A percentile compares a stretch with the other conserved stretches of the same genome.
These are phyloP conservation scores for Sebastes reedi DNA, from an alignment of 2,797 vertebrate species.

Conservation along the genomic window DNA sequence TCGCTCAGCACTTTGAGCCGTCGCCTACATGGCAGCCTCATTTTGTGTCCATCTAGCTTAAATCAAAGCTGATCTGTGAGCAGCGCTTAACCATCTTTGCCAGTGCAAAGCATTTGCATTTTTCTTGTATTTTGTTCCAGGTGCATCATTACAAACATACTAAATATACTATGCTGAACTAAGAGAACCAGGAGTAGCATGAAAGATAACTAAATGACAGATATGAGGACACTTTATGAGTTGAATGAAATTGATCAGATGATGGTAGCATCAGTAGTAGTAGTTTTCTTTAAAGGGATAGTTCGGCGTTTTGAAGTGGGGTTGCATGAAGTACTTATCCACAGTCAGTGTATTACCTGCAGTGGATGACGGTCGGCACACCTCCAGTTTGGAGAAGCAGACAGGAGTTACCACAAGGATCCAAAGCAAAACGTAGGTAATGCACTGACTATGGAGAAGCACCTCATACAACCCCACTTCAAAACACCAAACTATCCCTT, in stretches of 20 bases:
- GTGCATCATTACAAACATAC: background rate
- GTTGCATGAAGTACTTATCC: no score
- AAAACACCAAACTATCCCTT: background rate
- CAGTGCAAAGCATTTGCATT: background rate
- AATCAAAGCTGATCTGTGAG: conserved; percentile 19
- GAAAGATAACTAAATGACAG: background rate
- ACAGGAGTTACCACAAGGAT: no score
- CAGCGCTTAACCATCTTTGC: background rate
- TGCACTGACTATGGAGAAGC: no score
- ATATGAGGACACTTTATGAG: background rate
- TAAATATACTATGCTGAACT: background rate
- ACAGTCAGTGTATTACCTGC: no score
- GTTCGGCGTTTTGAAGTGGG: no score
- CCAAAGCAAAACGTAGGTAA: background rate
- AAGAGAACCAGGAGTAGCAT: background rate
- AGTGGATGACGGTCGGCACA: no score
- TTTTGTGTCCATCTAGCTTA: background rate
- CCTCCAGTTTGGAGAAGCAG: no score
- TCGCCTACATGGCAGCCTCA: background rate
- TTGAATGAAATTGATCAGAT: background rate
- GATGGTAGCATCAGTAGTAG: background rate
- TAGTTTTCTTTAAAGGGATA: background rate
- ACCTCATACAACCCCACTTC: no score
- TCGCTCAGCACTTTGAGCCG: conserved; percentile 4
- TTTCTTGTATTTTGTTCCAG: background rate